Conservation (phyloP, 2,888 invertebrate species). For the Drosophila prolongata region DNA sequence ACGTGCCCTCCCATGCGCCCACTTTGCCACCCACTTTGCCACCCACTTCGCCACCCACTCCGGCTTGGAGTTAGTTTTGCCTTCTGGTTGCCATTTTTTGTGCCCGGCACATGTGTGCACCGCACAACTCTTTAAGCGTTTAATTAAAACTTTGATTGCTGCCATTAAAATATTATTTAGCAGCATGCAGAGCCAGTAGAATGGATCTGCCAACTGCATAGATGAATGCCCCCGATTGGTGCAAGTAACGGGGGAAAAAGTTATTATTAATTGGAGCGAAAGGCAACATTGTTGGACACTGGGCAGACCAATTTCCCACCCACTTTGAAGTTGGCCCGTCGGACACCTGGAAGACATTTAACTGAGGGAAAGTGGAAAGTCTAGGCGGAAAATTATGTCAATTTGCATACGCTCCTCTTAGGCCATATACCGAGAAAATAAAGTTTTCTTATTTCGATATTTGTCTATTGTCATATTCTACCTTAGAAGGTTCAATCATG, state of each 20-base stretch:
- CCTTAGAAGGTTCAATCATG: too few species aligned
- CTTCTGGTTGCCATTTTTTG: constrained; percentile 36
- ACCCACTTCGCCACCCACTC: background rate
- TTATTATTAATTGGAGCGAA: constrained; percentile 14
- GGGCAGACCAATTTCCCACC: background rate
- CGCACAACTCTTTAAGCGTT: constrained; percentile 61
- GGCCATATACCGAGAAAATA: too few species aligned
- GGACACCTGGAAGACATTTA: background rate
- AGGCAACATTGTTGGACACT: constrained; percentile 5
- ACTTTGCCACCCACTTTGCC: background rate
- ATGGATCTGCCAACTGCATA: constrained; percentile 11
- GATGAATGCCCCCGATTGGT: constrained; percentile 13
- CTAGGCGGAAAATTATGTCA: too few species aligned
- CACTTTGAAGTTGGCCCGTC: background rate
- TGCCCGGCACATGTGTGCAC: constrained; percentile 15
- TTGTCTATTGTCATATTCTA: too few species aligned
- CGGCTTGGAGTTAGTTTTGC: constrained; percentile 54
- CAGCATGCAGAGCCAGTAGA: constrained; percentile 32
- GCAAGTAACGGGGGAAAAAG: background rate
- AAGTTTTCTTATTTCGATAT: too few species aligned
- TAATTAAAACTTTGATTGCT: constrained; percentile 75
- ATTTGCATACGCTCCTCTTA: too few species aligned
- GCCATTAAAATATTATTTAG: constrained; percentile 65
- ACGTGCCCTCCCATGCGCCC: constrained; percentile 59
- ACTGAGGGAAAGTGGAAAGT: too few species aligned